A percentile compares a stretch with the other conserved stretches of the same genome.
Evolutionary conservation across 1,140 invertebrate genomes (phyloP).

Genomic region (Oryctes rhinoceros): DNA sequence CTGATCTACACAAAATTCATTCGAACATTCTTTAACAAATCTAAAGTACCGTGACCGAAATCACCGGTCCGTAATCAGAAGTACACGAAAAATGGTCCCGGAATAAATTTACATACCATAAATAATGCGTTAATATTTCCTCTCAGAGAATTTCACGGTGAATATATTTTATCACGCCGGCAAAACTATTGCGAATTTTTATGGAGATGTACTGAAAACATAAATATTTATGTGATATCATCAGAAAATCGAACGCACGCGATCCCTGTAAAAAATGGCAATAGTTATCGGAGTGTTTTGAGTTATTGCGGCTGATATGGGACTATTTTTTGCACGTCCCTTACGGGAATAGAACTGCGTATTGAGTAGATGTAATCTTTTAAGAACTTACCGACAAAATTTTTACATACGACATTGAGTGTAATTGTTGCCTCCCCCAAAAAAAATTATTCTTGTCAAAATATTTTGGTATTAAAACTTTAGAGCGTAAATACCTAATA

Average conservation of each 20-base stretch:
- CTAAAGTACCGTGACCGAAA: conserved; percentile 1
- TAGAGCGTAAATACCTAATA: no score
- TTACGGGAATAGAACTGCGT: no score
- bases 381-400: no score
- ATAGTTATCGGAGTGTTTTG: neutral
- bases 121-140: conserved; percentile 20
- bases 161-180: conserved; percentile 20
- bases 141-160: neutral
- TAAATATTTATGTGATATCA: conserved; percentile 34
- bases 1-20: conserved; percentile 12
- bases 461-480: no score
- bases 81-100: conserved; percentile 7
- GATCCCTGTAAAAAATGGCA: neutral
- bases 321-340: neutral
- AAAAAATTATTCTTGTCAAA: no score
- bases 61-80: conserved; percentile 7
- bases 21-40: neutral
- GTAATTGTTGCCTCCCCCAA: no score
- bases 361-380: no score
- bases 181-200: conserved; percentile 27
- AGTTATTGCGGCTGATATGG: neutral
- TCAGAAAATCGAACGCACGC: conserved; percentile 2
- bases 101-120: conserved; percentile 22
- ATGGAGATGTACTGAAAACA: conserved; percentile 25
- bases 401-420: no score